These are phyloP conservation scores for Calyptomena viridis DNA, from an alignment of 2,113 vertebrate genomes.

Conservation along the genomic window DNA sequence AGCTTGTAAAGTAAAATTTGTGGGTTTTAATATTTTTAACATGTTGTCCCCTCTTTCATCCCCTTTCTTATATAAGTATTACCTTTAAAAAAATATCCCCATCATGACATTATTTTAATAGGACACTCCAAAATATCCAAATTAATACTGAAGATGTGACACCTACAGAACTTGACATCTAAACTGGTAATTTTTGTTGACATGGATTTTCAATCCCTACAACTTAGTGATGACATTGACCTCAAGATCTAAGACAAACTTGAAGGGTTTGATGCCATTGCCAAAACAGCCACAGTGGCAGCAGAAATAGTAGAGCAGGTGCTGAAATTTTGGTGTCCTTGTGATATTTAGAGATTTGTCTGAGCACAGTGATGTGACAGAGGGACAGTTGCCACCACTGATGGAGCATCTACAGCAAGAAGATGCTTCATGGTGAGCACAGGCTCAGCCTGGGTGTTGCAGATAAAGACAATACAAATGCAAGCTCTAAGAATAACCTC, in stretches of 20 bases:
- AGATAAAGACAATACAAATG: constrained; percentile 32
- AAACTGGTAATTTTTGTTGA: background rate
- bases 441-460: background rate
- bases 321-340: background rate
- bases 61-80: background rate
- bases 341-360: background rate
- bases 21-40: background rate
- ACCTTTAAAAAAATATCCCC: background rate
- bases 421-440: background rate
- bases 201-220: background rate
- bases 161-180: background rate
- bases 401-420: background rate
- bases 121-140: background rate
- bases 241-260: background rate
- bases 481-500: constrained; percentile 13
- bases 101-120: background rate
- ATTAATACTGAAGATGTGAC: background rate
- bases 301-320: background rate
- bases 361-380: background rate
- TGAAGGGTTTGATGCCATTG: background rate
- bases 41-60: background rate
- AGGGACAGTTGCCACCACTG: background rate
- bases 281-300: background rate
- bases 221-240: background rate
- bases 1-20: background rate